A percentile compares a stretch with the other conserved stretches of the same genome.
Evolutionary conservation across 2,797 vertebrate genomes (phyloP).

Genomic region (Pogonophryne albipinna): DNA sequence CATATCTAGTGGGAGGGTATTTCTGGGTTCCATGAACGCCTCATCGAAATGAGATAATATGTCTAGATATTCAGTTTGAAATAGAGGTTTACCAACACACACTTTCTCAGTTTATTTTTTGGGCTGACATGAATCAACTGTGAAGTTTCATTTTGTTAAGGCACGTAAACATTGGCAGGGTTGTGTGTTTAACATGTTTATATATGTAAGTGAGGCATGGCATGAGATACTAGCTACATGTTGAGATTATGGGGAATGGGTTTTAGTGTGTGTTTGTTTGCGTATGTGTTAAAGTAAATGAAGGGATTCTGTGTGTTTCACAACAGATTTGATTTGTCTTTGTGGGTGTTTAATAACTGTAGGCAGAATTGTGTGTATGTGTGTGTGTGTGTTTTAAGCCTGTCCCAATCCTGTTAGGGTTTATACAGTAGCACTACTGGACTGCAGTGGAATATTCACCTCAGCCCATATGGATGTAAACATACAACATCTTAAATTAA

Average conservation of each 20-base stretch:
- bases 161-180: conserved; percentile 28
- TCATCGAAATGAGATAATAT: conserved; percentile 28
- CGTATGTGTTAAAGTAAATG: neutral
- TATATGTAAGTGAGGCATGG: neutral
- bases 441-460: neutral
- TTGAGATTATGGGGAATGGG: conserved; percentile 2
- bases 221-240: conserved; percentile 9
- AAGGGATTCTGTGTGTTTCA: neutral
- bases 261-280: conserved; percentile 19
- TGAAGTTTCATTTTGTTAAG: conserved; percentile 43
- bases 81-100: conserved; percentile 14
- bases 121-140: conserved; percentile 45
- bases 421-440: conserved; percentile 9
- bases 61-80: conserved; percentile 18
- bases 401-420: conserved; percentile 30
- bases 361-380: neutral
- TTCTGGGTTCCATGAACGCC: neutral
- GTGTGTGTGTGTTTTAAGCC: neutral
- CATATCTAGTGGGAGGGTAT: conserved; percentile 6
- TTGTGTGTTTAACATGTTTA: neutral
- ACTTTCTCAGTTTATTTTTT: neutral
- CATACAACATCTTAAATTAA: neutral
- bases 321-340: too few relatives aligned
- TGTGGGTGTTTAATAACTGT: too few relatives aligned
- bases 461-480: neutral